These are phyloP conservation scores for Atherinosoma microstoma DNA, from an alignment of 2,797 vertebrate species.

Conservation along the genomic window DNA sequence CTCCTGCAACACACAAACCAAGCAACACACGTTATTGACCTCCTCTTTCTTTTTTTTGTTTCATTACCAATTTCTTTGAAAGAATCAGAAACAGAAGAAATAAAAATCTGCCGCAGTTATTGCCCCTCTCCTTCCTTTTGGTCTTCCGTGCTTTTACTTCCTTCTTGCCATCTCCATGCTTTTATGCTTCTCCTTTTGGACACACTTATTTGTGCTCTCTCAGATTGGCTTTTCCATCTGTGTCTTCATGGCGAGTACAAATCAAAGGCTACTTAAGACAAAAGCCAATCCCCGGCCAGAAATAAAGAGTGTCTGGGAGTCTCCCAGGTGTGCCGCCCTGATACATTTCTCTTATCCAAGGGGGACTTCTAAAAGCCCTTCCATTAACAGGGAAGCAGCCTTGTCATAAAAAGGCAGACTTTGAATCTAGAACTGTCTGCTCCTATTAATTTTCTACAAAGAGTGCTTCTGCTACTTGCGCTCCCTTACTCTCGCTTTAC, in stretches of 20 bases:
- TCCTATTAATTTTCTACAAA: conserved; percentile 83
- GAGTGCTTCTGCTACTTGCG: conserved; percentile 65
- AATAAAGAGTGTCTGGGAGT: conserved; percentile 71
- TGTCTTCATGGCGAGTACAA: conserved; percentile 68
- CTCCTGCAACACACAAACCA: conserved; percentile 84
- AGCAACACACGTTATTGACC: conserved; percentile 11
- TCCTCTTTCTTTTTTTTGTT: background rate
- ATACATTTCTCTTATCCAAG: conserved; percentile 76
- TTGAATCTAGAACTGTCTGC: conserved; percentile 81
- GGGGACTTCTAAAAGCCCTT: conserved; percentile 83
- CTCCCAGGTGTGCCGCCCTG: conserved; percentile 81
- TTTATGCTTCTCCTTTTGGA: conserved; percentile 23
- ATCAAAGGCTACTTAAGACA: conserved; percentile 83
- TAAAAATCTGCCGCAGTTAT: conserved; percentile 19
- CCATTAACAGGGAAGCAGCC: conserved; percentile 80
- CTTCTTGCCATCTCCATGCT: conserved; percentile 37
- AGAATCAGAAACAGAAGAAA: conserved; percentile 8
- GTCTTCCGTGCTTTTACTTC: conserved; percentile 66
- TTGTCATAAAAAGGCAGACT: conserved; percentile 76
- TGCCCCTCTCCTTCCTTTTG: conserved; percentile 2
- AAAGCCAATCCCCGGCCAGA: conserved; percentile 73
- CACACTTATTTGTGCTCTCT: conserved; percentile 60
- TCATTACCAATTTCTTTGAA: conserved; percentile 16
- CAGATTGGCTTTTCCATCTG: conserved; percentile 59
- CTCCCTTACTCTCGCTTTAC: conserved; percentile 50